Evolutionary conservation across 2,888 invertebrate genomes (phyloP).

Genomic region (Eristalis tenax): DNA sequence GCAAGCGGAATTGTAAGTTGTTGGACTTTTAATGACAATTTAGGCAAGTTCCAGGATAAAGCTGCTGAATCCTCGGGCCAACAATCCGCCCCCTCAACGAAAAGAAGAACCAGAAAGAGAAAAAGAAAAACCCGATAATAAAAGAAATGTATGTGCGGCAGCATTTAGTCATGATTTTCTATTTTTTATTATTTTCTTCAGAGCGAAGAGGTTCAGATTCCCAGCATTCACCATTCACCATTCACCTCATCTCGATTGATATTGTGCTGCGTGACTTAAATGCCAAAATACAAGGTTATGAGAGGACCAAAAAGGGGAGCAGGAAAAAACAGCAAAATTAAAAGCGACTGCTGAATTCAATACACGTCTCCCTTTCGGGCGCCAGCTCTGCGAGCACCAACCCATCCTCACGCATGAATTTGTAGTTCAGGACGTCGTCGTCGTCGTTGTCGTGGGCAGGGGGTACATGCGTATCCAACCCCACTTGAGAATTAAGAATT

Average conservation of each 20-base stretch:
- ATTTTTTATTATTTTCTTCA: conserved; percentile 55
- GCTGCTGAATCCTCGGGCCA: neutral
- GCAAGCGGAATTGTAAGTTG: conserved; percentile 54
- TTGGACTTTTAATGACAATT: conserved; percentile 63
- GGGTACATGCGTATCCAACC: conserved; percentile 1
- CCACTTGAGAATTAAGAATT: conserved; percentile 60
- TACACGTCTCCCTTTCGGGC: conserved; percentile 54
- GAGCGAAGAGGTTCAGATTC: conserved; percentile 41
- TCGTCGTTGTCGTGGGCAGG: neutral
- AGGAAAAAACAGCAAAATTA: conserved; percentile 26
- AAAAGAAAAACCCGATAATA: neutral
- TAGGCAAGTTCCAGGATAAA: conserved; percentile 30
- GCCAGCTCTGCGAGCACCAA: conserved; percentile 16
- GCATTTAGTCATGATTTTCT: conserved; percentile 65
- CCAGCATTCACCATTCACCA: conserved; percentile 65
- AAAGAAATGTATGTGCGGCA: conserved; percentile 20
- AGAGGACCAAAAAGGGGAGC: neutral
- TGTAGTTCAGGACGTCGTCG: conserved; percentile 23
- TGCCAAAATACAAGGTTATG: conserved; percentile 44
- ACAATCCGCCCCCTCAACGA: neutral
- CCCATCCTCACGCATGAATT: conserved; percentile 40
- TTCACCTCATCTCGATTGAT: conserved; percentile 71
- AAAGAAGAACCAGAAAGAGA: neutral
- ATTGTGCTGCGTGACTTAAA: conserved; percentile 70
- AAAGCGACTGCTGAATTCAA: conserved; percentile 59